Percentiles rank a stretch among this genome's conserved stretches.
phyloP scores from a whole-genome alignment of 2,888 invertebrate species.

The Pocota personata region DNA sequence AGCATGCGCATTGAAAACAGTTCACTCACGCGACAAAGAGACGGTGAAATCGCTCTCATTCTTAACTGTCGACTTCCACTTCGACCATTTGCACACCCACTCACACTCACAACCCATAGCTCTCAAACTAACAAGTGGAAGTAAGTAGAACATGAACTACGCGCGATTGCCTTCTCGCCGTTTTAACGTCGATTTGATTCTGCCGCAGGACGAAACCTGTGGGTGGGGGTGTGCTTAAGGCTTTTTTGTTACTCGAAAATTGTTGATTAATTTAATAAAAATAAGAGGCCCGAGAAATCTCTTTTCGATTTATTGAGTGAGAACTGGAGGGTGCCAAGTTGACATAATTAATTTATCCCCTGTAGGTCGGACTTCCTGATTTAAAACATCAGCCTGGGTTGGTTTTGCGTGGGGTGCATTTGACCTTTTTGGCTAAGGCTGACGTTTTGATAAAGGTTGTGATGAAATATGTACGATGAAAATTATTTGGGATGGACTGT shows the following conservation, averaged over 20 bases:
- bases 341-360: slow-evolving; percentile 45
- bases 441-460: not conserved
- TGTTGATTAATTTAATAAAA: slow-evolving; percentile 46
- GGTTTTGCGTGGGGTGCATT: not conserved
- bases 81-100: not conserved
- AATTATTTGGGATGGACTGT: no score
- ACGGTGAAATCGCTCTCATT: not conserved
- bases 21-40: slow-evolving; percentile 13
- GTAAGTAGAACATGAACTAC: slow-evolving; percentile 51
- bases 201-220: slow-evolving; percentile 16
- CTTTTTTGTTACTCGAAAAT: slow-evolving; percentile 32
- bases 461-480: not conserved
- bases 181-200: slow-evolving; percentile 35
- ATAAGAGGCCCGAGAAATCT: not conserved
- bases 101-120: not conserved
- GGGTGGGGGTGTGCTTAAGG: not conserved
- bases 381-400: slow-evolving; percentile 3
- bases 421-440: not conserved
- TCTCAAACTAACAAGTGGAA: slow-evolving; percentile 53
- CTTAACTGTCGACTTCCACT: not conserved
- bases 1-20: slow-evolving; percentile 36
- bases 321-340: not conserved
- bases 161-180: slow-evolving; percentile 54
- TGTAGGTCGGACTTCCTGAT: not conserved
- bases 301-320: slow-evolving; percentile 1